These are phyloP conservation scores for Asbolus verrucosus DNA, from an alignment of 1,140 invertebrate species.

Conservation along the genomic window DNA sequence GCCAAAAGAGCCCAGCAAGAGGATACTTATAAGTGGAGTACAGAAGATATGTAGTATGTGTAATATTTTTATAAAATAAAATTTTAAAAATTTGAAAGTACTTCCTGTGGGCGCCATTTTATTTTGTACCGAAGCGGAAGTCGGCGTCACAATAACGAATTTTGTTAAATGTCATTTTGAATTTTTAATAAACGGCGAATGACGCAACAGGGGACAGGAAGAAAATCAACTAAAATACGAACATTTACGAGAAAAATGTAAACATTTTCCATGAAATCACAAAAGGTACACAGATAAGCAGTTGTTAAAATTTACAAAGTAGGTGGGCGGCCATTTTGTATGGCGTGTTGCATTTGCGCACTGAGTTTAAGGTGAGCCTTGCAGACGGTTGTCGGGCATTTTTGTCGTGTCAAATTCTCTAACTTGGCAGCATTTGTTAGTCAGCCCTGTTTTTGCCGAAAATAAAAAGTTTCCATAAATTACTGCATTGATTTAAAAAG, in stretches of 20 bases:
- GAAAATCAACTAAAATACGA: too few species aligned
- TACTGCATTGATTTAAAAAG: conserved; percentile 60
- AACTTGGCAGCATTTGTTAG: conserved; percentile 65
- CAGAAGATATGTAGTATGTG: conserved; percentile 86
- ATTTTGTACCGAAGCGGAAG: conserved; percentile 9
- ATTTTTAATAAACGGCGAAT: not conserved
- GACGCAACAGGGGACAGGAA: too few species aligned
- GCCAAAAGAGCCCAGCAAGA: conserved; percentile 82
- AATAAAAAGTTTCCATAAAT: conserved; percentile 65
- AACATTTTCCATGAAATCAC: too few species aligned
- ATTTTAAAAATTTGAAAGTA: not conserved
- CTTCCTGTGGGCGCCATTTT: conserved; percentile 17
- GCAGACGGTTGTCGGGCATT: conserved; percentile 24
- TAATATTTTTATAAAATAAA: conserved; percentile 56
- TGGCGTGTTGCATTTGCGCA: conserved; percentile 19
- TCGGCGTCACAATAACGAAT: not conserved
- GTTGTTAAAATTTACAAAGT: too few species aligned
- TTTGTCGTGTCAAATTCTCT: conserved; percentile 51
- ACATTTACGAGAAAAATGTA: too few species aligned
- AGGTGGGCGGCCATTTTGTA: not conserved
- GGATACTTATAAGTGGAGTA: conserved; percentile 95
- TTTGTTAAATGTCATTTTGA: not conserved
- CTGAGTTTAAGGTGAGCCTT: not conserved
- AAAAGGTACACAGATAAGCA: too few species aligned
- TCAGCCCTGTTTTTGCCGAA: conserved; percentile 62